Percentiles rank a stretch among this genome's conserved stretches.
Conservation (phyloP, 2,888 invertebrate genomes). For the Idaea dimidiata region DNA sequence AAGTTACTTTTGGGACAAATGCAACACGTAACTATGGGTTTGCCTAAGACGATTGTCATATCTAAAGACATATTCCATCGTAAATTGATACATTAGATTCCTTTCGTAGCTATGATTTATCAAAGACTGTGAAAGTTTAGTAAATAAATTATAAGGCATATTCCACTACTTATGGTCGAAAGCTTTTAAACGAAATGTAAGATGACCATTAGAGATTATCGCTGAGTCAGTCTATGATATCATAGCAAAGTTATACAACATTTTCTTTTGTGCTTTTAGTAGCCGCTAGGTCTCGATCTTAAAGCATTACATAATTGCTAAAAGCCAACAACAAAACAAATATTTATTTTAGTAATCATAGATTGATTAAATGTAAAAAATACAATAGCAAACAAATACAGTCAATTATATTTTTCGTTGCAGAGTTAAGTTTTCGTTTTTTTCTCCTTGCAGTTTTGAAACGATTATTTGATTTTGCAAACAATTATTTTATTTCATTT, state of each 20-base stretch:
- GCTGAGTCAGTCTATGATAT: not conserved
- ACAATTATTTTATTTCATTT: not conserved
- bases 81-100: not conserved
- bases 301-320: not conserved
- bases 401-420: not conserved
- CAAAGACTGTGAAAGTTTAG: not conserved
- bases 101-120: not conserved
- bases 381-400: not conserved
- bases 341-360: not conserved
- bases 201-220: not conserved
- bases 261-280: not conserved
- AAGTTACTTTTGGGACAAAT: constrained; percentile 34
- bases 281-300: not conserved
- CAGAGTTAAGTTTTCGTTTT: not conserved
- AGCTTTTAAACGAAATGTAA: constrained; percentile 1
- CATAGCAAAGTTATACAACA: not conserved
- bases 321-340: not conserved
- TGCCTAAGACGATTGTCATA: not conserved
- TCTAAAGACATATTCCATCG: not conserved
- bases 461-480: too few species aligned
- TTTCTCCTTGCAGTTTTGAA: too few species aligned
- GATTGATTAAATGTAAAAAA: not conserved
- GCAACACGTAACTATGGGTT: not conserved
- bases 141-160: not conserved
- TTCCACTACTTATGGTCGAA: not conserved